Conservation (phyloP, 2,113 vertebrate genomes). For the Eublepharis macularius region DNA sequence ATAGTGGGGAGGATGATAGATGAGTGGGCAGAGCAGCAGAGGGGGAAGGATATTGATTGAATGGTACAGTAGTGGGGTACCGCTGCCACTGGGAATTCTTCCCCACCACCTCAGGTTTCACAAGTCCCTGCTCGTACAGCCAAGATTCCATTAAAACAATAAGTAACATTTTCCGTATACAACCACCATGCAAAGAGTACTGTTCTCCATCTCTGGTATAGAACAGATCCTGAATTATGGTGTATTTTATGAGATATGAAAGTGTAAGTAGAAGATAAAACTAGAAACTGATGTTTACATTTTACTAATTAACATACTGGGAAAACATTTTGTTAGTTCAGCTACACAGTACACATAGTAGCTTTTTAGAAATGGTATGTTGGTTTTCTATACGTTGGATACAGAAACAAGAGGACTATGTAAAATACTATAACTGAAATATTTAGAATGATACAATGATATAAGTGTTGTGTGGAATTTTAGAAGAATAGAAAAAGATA, state of each 20-base stretch:
- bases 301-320: slow-evolving; percentile 32
- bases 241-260: slow-evolving; percentile 20
- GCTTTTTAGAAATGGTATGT: not conserved
- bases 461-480: slow-evolving; percentile 7
- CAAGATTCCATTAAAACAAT: too few relatives aligned
- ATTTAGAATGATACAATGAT: not conserved
- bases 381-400: slow-evolving; percentile 20
- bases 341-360: not conserved
- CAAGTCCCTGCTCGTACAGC: too few relatives aligned
- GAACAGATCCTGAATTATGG: not conserved
- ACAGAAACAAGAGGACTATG: not conserved
- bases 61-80: too few relatives aligned
- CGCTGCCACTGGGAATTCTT: too few relatives aligned
- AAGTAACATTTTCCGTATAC: too few relatives aligned
- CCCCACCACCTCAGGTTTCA: too few relatives aligned
- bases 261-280: not conserved
- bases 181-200: not conserved
- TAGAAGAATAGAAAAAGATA: not conserved
- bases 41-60: too few relatives aligned
- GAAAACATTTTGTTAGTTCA: slow-evolving; percentile 12
- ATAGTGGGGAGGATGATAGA: too few relatives aligned
- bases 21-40: too few relatives aligned
- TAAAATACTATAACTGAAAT: slow-evolving; percentile 4
- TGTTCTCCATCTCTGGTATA: not conserved
- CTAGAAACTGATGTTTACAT: slow-evolving; percentile 37